Evolutionary conservation across 2,113 vertebrate genomes (phyloP), one percentile per base, ranked within the genome.

Genomic region (Scartelaos histophorus): DNA sequence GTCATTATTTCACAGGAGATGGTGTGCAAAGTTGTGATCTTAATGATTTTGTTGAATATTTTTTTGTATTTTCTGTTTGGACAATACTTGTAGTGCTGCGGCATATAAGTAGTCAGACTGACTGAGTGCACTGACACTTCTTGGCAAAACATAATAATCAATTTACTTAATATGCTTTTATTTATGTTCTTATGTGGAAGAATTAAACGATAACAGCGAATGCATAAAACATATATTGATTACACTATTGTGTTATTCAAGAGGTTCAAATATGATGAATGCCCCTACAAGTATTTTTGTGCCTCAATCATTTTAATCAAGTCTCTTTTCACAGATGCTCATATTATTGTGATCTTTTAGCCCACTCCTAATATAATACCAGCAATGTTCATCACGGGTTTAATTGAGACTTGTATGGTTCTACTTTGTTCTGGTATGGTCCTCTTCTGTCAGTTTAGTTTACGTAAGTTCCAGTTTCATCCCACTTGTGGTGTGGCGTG

Each of bases 201-300:
- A 70, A 66, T 62, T 21, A 67, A 74, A 77, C 7, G 53, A 60
- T 81, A 76, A 85, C 82, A 76, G 67, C 61, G 70, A 68, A 74
- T 79, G 66, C 69, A 64, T 75, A 54, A 90, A 89, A 85, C 78
- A 83, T 69, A 76, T 10, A 58, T 58, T 75, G 71, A 85, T 86
- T 88, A 53, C 62, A 77, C 76, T 72, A 83, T 86, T 90, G 76
- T 87, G 38, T 66, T 66, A 71, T 83, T 81, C 76, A 83, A 24
- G 38, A 85, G 82, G 81, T 64, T 67, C 82, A 74, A 82, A 80
- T 79, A 65, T 43, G 62, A 19, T 64, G 62, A 45, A 38, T 68
- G 76, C 75, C 73, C 35, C 47, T 56, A 34, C 17, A 81, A 81
- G 86, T 88, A 35, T 80, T 78, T 3, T 60, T 22, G 11, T 67